Evolutionary conservation across 2,888 invertebrate genomes (phyloP), one percentile per base, ranked within the genome.

Genomic region (Agriotes lineatus): DNA sequence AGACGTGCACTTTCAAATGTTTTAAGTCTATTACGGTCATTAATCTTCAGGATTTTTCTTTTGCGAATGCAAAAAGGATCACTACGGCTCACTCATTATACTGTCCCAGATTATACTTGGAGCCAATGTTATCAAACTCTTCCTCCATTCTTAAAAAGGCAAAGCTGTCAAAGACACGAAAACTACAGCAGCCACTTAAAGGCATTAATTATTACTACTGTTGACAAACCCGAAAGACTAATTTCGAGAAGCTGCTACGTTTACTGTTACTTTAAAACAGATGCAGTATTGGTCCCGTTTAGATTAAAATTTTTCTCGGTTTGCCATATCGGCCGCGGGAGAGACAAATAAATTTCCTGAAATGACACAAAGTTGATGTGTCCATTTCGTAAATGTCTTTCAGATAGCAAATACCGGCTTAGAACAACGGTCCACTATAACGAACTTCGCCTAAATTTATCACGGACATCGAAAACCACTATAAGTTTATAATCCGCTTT

Each of bases 381-480:
- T 66, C 57, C 48, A 66, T 65, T 66, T 65, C 39, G 60, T 61
- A 66, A 61, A 69, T 48, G 56, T 45, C 45, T 59, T 66, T 66
- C 61, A 69, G 60, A 69, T 69, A 57, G 69, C 57, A 56, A 69
- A 66, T 61, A 66, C 48, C 42, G 39, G 19, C 14, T 16, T 56
- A 39, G 45, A 65, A 56, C 64, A 69, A 60, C 64, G 45, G 69
- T 60, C 20, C 33, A 19, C 18, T 44, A 58, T 63, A 68, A 60
- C 62, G 54, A 63, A 48, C 64, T 60, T 44, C 50, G 52, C 19
- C 57, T 45, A 61, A 69, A 69, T 64, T 70, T 70, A 70, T 67
- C 63, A 48, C 33, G 22, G 20, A 70, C 69, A 73, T 64, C 67
- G 50, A 71, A 73, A 73, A 73, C 69, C 73, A 71, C 71, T 71